Evolutionary conservation across 2,113 vertebrate genomes (phyloP).

Genomic region (Passer montanus): DNA sequence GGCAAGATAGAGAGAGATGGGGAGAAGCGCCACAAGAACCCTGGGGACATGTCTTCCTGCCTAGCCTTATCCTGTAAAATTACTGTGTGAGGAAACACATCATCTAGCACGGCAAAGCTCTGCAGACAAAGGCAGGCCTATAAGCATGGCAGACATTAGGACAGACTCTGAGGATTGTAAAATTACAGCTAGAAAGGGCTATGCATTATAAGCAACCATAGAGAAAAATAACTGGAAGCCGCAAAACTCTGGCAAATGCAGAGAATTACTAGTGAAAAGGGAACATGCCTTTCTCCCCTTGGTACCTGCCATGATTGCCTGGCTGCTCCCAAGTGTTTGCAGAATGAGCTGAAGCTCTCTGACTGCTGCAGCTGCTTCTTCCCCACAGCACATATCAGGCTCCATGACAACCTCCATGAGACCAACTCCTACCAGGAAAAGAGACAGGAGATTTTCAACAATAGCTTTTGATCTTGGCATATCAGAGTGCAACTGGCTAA

Average conservation of each 20-base stretch:
- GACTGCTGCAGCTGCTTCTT: slow-evolving; percentile 92
- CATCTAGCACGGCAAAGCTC: not conserved
- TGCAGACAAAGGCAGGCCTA: not conserved
- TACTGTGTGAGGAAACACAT: not conserved
- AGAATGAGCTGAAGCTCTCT: slow-evolving; percentile 95
- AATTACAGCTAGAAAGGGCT: not conserved
- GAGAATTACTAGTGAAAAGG: not conserved
- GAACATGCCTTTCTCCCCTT: not conserved
- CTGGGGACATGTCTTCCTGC: not conserved
- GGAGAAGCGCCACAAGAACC: not conserved
- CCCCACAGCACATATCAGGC: slow-evolving; percentile 94
- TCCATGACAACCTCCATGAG: slow-evolving; percentile 99
- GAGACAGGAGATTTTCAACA: slow-evolving; percentile 19
- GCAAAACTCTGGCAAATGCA: not conserved
- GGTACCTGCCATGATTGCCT: slow-evolving; percentile 95
- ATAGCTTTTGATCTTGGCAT: slow-evolving; percentile 7
- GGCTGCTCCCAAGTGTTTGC: slow-evolving; percentile 92
- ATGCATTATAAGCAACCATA: not conserved
- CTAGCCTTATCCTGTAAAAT: not conserved
- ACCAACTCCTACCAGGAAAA: slow-evolving; percentile 83
- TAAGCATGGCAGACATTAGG: not conserved
- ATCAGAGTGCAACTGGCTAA: not conserved
- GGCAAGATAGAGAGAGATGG: not conserved
- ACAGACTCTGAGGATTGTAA: not conserved
- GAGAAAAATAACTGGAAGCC: slow-evolving; percentile 22